Evolutionary conservation across 2,888 invertebrate genomes (phyloP).

Genomic region (Synanthedon tipuliformis): DNA sequence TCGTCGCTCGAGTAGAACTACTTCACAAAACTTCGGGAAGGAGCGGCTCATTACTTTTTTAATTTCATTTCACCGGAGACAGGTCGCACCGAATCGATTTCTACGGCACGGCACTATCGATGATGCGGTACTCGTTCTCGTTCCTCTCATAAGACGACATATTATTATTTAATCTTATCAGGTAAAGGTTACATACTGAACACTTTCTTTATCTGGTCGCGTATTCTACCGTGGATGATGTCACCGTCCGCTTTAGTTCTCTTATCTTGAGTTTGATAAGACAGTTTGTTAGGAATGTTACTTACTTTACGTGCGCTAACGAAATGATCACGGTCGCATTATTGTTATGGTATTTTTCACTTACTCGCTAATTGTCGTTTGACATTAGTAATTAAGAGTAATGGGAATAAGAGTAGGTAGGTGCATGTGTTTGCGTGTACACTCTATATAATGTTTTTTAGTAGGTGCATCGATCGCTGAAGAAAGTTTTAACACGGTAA

Average conservation of each 20-base stretch:
- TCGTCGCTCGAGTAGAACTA: conserved; percentile 48
- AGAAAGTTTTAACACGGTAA: conserved; percentile 58
- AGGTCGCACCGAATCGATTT: conserved; percentile 22
- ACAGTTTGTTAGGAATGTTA: conserved; percentile 40
- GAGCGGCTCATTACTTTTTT: conserved; percentile 32
- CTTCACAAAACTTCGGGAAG: conserved; percentile 33
- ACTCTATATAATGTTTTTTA: conserved; percentile 6
- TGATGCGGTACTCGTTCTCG: conserved; percentile 11
- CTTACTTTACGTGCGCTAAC: background rate
- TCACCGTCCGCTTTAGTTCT: conserved; percentile 46
- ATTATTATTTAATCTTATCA: conserved; percentile 43
- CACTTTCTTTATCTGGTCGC: conserved; percentile 56
- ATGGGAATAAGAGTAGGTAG: conserved; percentile 1
- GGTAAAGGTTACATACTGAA: conserved; percentile 48
- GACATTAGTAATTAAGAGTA: background rate
- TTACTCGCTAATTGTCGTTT: background rate
- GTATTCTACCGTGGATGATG: conserved; percentile 49
- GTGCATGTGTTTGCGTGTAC: conserved; percentile 32
- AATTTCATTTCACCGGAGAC: conserved; percentile 19
- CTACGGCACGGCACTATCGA: background rate
- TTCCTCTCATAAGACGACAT: conserved; percentile 25
- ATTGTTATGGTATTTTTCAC: background rate
- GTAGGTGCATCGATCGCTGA: conserved; percentile 36
- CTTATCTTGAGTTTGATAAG: conserved; percentile 59
- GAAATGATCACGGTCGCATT: background rate